Evolutionary conservation across 2,888 invertebrate genomes (phyloP).

Genomic region (Drosophila conformis): DNA sequence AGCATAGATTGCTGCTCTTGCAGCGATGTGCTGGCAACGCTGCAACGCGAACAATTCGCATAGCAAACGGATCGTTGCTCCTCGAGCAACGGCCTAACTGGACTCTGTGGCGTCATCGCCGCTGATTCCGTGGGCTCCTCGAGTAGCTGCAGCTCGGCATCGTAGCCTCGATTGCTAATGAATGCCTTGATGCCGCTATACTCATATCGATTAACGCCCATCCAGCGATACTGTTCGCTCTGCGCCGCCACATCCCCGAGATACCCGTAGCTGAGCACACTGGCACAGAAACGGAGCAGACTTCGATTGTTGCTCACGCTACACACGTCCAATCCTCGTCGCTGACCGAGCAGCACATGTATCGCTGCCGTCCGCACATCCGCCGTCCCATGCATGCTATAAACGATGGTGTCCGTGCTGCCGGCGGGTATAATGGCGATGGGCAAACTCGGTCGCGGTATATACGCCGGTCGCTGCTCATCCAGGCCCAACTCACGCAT

Average conservation of each 20-base stretch:
- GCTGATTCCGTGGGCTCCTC: slow-evolving; percentile 54
- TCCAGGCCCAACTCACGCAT: slow-evolving; percentile 82
- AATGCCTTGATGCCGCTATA: slow-evolving; percentile 90
- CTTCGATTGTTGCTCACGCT: slow-evolving; percentile 88
- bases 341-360: slow-evolving; percentile 92
- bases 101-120: slow-evolving; percentile 73
- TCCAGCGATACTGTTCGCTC: slow-evolving; percentile 93
- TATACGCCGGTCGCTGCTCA: slow-evolving; percentile 75
- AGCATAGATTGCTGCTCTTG: slow-evolving; percentile 57
- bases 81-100: slow-evolving; percentile 29
- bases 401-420: slow-evolving; percentile 92
- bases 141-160: slow-evolving; percentile 87
- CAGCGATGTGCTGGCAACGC: slow-evolving; percentile 65
- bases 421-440: slow-evolving; percentile 89
- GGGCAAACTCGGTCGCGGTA: slow-evolving; percentile 85
- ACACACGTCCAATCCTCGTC: slow-evolving; percentile 90
- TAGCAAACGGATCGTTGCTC: slow-evolving; percentile 68
- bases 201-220: slow-evolving; percentile 94
- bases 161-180: slow-evolving; percentile 88
- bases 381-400: slow-evolving; percentile 91
- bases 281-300: slow-evolving; percentile 89
- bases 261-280: slow-evolving; percentile 93
- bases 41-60: slow-evolving; percentile 75
- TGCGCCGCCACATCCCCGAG: slow-evolving; percentile 92
- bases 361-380: slow-evolving; percentile 93